These are phyloP conservation scores for Platysteira castanea DNA, from an alignment of 2,113 vertebrate species.

Conservation along the genomic window DNA sequence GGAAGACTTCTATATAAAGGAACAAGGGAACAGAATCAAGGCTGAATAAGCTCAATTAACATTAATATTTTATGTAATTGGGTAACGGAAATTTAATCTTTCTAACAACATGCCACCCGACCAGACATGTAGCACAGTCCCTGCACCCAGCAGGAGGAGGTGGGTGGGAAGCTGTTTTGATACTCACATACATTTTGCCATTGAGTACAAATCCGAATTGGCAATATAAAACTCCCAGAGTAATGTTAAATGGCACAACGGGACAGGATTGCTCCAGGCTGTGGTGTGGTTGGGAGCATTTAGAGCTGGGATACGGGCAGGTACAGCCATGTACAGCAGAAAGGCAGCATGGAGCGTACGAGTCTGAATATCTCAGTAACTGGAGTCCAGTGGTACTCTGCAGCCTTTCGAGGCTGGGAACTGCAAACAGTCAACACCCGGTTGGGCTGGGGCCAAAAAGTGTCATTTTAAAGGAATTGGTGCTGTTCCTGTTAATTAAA, in stretches of 20 bases:
- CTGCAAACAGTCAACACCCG: not conserved
- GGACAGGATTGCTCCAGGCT: not conserved
- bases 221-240: not conserved
- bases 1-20: not conserved
- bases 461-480: not conserved
- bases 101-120: slow-evolving; percentile 1
- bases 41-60: slow-evolving; percentile 48
- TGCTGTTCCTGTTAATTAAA: slow-evolving; percentile 15
- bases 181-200: not conserved
- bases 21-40: slow-evolving; percentile 11
- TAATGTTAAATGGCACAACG: rapidly evolving
- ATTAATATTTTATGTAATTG: slow-evolving; percentile 59
- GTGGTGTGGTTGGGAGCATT: rapidly evolving
- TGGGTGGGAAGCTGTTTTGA: not conserved
- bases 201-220: not conserved
- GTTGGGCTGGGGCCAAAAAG: not conserved
- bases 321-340: not conserved
- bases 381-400: not conserved
- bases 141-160: not conserved
- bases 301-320: not conserved
- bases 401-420: not conserved
- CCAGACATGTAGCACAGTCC: not conserved
- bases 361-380: not conserved
- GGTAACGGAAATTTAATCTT: slow-evolving; percentile 58
- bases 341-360: rapidly evolving